A percentile compares a stretch with the other conserved stretches of the same genome.
phyloP scores from a whole-genome alignment of 1,140 invertebrate species.

The Drosophila mayri region DNA sequence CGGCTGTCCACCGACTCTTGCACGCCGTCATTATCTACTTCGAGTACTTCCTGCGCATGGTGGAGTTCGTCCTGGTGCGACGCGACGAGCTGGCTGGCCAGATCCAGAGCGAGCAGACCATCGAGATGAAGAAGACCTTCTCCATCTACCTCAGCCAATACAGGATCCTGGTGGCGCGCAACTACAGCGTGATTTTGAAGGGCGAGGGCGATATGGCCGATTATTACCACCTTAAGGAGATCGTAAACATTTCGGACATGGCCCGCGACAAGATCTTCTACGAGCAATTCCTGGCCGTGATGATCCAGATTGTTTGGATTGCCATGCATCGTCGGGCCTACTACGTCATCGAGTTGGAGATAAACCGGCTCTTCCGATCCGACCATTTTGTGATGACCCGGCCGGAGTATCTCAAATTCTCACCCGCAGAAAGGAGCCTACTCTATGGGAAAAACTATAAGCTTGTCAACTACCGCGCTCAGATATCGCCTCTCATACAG shows the following conservation, averaged over 20 bases:
- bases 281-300: conserved; percentile 72
- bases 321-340: conserved; percentile 71
- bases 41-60: conserved; percentile 74
- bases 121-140: conserved; percentile 68
- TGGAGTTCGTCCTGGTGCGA: conserved; percentile 76
- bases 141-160: conserved; percentile 70
- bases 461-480: conserved; percentile 69
- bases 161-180: conserved; percentile 72
- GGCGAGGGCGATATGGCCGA: conserved; percentile 63
- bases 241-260: conserved; percentile 67
- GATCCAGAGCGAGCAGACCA: conserved; percentile 73
- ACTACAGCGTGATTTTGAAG: conserved; percentile 71
- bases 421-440: conserved; percentile 54
- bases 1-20: conserved; percentile 62
- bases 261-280: conserved; percentile 67
- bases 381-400: conserved; percentile 67
- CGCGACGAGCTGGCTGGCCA: conserved; percentile 70
- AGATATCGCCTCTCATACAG: conserved; percentile 71
- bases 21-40: conserved; percentile 80
- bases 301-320: conserved; percentile 76
- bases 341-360: conserved; percentile 72
- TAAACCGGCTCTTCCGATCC: conserved; percentile 77
- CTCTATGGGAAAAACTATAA: conserved; percentile 70
- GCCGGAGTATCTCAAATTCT: conserved; percentile 56
- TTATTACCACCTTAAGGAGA: conserved; percentile 69